Conservation (phyloP, 2,113 vertebrate species). For the Mellivora capensis region DNA sequence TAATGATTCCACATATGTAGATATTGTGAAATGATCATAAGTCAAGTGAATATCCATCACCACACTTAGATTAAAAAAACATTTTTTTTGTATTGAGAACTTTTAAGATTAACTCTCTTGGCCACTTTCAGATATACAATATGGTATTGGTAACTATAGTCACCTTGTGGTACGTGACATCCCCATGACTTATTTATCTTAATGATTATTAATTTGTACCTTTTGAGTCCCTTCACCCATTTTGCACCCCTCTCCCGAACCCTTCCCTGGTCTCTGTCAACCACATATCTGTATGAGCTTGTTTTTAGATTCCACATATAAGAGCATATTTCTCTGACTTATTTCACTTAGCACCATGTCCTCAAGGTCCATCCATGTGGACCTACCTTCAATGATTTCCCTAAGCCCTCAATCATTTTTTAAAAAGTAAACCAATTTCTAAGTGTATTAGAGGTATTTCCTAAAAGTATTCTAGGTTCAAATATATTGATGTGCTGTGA, state of each 20-base stretch:
- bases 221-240: neutral
- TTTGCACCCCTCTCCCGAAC: neutral
- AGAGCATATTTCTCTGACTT: neutral
- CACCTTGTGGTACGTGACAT: neutral
- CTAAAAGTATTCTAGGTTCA: neutral
- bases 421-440: neutral
- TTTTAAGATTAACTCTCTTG: neutral
- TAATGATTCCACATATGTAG: neutral
- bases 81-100: neutral
- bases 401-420: neutral
- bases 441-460: neutral
- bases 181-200: neutral
- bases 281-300: neutral
- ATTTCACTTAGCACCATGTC: neutral
- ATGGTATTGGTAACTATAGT: neutral
- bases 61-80: neutral
- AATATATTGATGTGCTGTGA: neutral
- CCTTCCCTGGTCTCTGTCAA: neutral
- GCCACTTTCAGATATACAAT: neutral
- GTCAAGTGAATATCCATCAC: neutral
- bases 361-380: neutral
- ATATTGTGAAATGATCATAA: neutral
- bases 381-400: neutral
- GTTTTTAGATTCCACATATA: neutral
- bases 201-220: neutral